These are phyloP conservation scores for Hybognathus amarus DNA, from an alignment of 2,797 vertebrate genomes.

Conservation along the genomic window DNA sequence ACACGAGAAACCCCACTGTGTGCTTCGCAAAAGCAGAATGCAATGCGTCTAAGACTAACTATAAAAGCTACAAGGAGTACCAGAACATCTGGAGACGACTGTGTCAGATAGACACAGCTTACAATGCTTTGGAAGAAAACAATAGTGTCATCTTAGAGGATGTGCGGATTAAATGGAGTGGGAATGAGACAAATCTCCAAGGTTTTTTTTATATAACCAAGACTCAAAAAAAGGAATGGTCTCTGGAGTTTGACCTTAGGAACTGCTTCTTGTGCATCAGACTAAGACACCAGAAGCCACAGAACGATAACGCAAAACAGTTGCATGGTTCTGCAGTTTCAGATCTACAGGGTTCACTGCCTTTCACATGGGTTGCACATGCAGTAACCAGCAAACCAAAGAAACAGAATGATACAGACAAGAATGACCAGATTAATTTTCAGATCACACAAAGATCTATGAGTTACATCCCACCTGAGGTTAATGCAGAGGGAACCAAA, in stretches of 20 bases:
- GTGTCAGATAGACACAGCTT: slow-evolving; percentile 84
- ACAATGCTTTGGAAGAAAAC: slow-evolving; percentile 76
- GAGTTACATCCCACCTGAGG: slow-evolving; percentile 73
- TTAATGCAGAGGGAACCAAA: slow-evolving; percentile 61
- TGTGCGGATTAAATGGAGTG: slow-evolving; percentile 75
- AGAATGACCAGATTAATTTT: slow-evolving; percentile 72
- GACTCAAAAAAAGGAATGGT: slow-evolving; percentile 68
- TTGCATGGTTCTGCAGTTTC: background rate
- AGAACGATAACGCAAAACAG: slow-evolving; percentile 54
- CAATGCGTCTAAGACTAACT: background rate
- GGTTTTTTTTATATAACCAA: slow-evolving; percentile 78
- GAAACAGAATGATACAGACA: background rate
- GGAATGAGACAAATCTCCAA: slow-evolving; percentile 48
- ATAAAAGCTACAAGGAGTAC: slow-evolving; percentile 64
- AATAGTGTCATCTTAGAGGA: slow-evolving; percentile 81
- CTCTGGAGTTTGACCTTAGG: slow-evolving; percentile 76
- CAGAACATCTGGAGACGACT: slow-evolving; percentile 79
- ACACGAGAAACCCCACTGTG: slow-evolving; percentile 44
- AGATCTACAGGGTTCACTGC: slow-evolving; percentile 23
- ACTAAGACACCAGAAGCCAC: slow-evolving; percentile 72
- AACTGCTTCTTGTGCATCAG: slow-evolving; percentile 87
- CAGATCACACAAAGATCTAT: slow-evolving; percentile 76
- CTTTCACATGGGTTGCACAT: slow-evolving; percentile 90
- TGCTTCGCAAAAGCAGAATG: slow-evolving; percentile 31
- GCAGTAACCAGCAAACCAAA: slow-evolving; percentile 69